Evolutionary conservation across 2,888 invertebrate species (phyloP), one percentile per base, ranked within the genome.

Genomic region (Pristionchus mayeri): DNA sequence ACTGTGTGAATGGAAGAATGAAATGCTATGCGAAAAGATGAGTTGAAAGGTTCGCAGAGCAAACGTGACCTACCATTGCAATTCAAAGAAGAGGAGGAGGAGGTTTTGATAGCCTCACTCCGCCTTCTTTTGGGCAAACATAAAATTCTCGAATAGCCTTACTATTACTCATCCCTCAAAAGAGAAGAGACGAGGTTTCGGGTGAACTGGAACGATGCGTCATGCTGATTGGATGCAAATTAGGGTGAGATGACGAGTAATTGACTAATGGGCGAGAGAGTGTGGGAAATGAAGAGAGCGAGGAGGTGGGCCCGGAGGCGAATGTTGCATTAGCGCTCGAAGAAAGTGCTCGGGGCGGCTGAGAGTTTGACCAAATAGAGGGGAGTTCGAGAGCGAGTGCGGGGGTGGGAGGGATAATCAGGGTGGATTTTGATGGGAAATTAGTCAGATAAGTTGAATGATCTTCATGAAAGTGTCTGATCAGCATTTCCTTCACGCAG

Each of bases 321-420:
- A 34, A 71, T 71, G 71, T 71, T 71, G 71, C 40, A 71, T 44
- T 71, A 71, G 71, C 71, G 71, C 40, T 24, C 40, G 24, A 24
- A 40, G 71, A 37, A 37, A 71, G 71, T 30, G 71, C 6, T 27
- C 40, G 71, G 7, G 24, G 24, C 27, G 63, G 18, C 63, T 71
- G 44, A 71, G 71, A 71, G 71, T 71, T 71, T 71, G 71, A 44
- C 40, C 71, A 71, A 71, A 71, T 16, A 71, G 71, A 71, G 71
- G 30, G 21, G 67, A 40, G 67, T 37, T 34, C 34, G 67, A 18
- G 67, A 40, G 67, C 37, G 67, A 30, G 37, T 11, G 16, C 13
- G 34, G 57, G 6, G 16, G 37, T 11, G 16, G 16, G 34, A 24
- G 6, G n/a, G n/a, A 27, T 57, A 57, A 57, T 24, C 24, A 57